Conservation (phyloP, 53 echinoderm and acorn worm species). For the Echinometra lucunter region DNA sequence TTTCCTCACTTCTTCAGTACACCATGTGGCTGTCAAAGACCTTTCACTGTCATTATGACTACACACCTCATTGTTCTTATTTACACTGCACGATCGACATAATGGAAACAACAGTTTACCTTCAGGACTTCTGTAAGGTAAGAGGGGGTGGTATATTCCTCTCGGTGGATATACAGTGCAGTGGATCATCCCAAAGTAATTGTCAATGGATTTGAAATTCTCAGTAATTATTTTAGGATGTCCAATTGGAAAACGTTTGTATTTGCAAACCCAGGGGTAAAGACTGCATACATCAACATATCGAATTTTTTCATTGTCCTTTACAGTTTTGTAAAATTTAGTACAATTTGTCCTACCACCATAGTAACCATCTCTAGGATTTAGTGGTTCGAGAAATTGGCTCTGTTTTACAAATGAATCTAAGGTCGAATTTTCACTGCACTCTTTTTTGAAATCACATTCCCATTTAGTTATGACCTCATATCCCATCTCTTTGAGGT, state of each 20-base stretch:
- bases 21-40: slow-evolving; percentile 75
- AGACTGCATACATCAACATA: not conserved
- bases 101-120: slow-evolving; percentile 81
- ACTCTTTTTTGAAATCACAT: too few species aligned
- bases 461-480: too few species aligned
- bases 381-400: too few species aligned
- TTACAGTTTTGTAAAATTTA: too few species aligned
- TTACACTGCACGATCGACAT: slow-evolving; percentile 67
- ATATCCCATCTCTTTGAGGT: too few species aligned
- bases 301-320: not conserved
- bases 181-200: slow-evolving; percentile 75
- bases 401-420: too few species aligned
- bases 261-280: slow-evolving; percentile 8
- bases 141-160: slow-evolving; percentile 71
- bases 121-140: slow-evolving; percentile 66
- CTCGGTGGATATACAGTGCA: slow-evolving; percentile 78
- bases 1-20: slow-evolving; percentile 74
- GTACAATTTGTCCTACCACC: too few species aligned
- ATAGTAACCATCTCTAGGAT: too few species aligned
- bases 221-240: slow-evolving; percentile 67
- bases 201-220: slow-evolving; percentile 47
- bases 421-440: too few species aligned
- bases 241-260: not conserved
- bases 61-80: too few species aligned
- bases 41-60: too few species aligned